Conservation (phyloP, 2,113 vertebrate species). For the Centropus bengalensis region DNA sequence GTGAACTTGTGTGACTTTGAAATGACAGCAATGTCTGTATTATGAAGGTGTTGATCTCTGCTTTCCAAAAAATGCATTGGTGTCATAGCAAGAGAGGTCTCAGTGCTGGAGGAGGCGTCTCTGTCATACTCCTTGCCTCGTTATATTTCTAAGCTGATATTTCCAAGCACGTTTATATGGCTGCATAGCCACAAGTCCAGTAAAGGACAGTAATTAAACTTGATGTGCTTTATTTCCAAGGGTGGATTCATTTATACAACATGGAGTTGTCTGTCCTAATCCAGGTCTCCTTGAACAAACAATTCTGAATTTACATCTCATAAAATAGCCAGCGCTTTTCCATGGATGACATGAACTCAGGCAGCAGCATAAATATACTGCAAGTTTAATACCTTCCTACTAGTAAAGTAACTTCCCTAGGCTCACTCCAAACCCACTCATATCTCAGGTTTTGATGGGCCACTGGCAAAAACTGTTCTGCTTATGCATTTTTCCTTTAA, state of each 20-base stretch:
- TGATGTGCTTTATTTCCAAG: background rate
- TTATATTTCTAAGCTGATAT: background rate
- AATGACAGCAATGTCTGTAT: background rate
- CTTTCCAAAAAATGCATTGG: background rate
- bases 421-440: background rate
- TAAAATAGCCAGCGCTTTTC: background rate
- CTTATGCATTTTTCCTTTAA: background rate
- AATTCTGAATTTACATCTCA: background rate
- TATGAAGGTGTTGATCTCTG: background rate
- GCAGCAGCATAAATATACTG: background rate
- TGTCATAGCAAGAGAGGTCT: background rate
- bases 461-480: background rate
- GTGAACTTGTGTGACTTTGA: background rate
- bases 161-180: background rate
- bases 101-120: background rate
- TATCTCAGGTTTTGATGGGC: background rate
- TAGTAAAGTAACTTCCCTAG: background rate
- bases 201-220: constrained; percentile 2
- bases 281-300: constrained; percentile 22
- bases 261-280: background rate
- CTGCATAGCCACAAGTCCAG: background rate
- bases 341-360: background rate
- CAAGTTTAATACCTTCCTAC: background rate
- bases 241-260: background rate
- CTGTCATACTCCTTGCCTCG: background rate